phyloP scores from a whole-genome alignment of 2,113 vertebrate genomes.

The Charina bottae region DNA sequence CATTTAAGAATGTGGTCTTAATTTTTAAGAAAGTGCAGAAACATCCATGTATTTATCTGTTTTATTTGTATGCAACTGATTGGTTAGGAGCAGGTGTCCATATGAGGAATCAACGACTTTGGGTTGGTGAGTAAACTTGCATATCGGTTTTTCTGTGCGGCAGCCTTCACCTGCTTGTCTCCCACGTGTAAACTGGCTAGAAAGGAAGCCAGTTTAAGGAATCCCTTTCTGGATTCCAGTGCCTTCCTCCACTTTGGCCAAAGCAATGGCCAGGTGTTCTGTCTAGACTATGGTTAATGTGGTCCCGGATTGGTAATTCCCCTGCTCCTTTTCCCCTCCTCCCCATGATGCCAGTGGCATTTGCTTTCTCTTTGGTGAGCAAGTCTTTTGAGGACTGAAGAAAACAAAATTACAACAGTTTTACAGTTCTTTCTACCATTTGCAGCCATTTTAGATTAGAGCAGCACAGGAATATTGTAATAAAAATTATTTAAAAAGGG shows the following conservation, averaged over 20 bases:
- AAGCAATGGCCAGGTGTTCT: background rate
- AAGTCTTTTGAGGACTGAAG: background rate
- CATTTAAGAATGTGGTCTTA: background rate
- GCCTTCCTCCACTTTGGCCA: background rate
- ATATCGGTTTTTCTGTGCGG: background rate
- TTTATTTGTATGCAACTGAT: background rate
- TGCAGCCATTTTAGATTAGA: background rate
- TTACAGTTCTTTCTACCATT: background rate
- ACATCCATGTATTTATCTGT: background rate
- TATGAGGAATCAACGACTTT: constrained; percentile 50
- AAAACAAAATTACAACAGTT: background rate
- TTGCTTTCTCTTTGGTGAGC: background rate
- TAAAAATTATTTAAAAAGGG: no score
- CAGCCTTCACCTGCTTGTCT: background rate
- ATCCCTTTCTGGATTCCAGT: background rate
- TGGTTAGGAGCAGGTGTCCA: background rate
- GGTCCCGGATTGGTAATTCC: background rate
- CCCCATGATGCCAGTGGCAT: background rate
- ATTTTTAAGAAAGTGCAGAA: background rate
- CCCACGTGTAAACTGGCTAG: background rate
- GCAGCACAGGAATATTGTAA: background rate
- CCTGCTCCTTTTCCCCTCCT: background rate
- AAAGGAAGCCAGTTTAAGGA: background rate
- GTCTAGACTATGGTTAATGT: background rate
- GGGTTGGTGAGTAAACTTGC: constrained; percentile 53